Conservation (phyloP, 2,113 vertebrate genomes). For the Prochilodus magdalenae region DNA sequence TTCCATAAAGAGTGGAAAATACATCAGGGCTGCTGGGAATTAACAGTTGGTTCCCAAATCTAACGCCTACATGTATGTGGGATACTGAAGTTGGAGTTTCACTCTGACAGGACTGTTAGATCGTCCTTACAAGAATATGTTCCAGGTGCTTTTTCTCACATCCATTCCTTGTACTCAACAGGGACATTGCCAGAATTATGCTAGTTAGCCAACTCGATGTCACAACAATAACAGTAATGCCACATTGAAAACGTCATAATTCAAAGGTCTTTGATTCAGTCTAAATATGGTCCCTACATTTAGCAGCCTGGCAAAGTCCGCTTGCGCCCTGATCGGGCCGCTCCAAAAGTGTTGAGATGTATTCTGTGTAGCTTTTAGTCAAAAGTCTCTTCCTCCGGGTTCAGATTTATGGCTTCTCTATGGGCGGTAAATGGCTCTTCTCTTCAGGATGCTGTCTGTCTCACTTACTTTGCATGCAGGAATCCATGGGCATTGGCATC, state of each 20-base stretch:
- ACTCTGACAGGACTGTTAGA: conserved; percentile 33
- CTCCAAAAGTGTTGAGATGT: neutral
- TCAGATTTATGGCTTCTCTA: conserved; percentile 1
- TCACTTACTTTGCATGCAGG: neutral
- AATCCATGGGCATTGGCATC: conserved; percentile 1
- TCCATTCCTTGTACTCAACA: conserved; percentile 19
- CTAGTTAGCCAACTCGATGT: neutral
- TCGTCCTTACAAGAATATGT: conserved; percentile 8
- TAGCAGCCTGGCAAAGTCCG: neutral
- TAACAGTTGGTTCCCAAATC: conserved; percentile 34
- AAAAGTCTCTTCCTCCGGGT: neutral
- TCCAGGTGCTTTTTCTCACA: neutral
- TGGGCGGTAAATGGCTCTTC: neutral
- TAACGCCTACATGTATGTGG: conserved; percentile 38
- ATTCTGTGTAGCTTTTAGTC: neutral
- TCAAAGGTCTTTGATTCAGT: neutral
- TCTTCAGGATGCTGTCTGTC: neutral
- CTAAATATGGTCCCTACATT: neutral
- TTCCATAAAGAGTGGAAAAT: conserved; percentile 36
- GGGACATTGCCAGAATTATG: neutral
- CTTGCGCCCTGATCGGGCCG: neutral
- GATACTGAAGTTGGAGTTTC: conserved; percentile 20
- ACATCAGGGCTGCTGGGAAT: conserved; percentile 51
- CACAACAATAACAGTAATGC: neutral
- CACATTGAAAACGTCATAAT: neutral